These are phyloP conservation scores for Acropternis orthonyx DNA, from an alignment of 2,797 vertebrate genomes.

Conservation along the genomic window DNA sequence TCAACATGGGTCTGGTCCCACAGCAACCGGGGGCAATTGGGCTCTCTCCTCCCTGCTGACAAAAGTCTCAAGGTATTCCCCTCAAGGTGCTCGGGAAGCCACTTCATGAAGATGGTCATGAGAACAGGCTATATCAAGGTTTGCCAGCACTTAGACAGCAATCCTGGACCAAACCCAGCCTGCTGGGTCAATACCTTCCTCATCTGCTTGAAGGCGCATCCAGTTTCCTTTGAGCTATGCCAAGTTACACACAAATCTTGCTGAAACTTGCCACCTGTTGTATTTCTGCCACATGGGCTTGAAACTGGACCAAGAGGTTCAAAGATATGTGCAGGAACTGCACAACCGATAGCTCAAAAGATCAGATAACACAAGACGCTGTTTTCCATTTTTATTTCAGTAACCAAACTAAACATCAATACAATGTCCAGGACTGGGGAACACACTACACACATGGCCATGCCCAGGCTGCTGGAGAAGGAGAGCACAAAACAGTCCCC, in stretches of 20 bases:
- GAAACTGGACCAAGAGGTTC: neutral
- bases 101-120: fast-evolving
- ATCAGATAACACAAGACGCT: neutral
- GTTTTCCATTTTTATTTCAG: neutral
- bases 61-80: neutral
- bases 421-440: neutral
- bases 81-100: neutral
- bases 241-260: neutral
- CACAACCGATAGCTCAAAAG: neutral
- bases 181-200: neutral
- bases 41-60: neutral
- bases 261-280: neutral
- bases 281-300: neutral
- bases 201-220: neutral
- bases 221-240: fast-evolving
- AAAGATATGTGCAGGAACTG: neutral
- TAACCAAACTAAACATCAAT: neutral
- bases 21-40: fast-evolving
- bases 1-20: neutral
- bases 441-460: neutral
- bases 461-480: neutral
- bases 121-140: neutral
- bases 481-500: neutral
- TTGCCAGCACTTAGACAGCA: neutral
- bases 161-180: neutral